Evolutionary conservation across 2,113 vertebrate species (phyloP), one percentile per base, ranked within the genome.

Genomic region (Xenopus borealis): DNA sequence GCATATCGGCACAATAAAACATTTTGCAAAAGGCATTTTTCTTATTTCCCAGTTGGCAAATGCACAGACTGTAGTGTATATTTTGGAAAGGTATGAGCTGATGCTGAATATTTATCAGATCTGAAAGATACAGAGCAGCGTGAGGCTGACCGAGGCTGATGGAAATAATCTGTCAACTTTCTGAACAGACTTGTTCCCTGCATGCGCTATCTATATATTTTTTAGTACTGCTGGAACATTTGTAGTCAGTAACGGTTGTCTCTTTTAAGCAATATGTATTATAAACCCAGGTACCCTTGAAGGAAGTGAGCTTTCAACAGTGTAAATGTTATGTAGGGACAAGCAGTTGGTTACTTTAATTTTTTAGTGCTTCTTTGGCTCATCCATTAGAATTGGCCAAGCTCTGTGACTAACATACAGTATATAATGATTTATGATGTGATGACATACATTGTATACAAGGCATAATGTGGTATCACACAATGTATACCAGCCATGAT

Each of bases 71-170:
- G 52, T 3, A 14, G n/a, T 69, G 66, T 69, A 46, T 75, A 14
- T 69, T 69, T 69, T 75, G 66, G 66, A 69, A 20, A 8, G 52
- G 30, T 19, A 23, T 46, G 61, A 75, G 73, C 73, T 62, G 58
- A 63, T 62, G 66, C 57, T 27, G 66, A 63, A 63, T 69, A 69
- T 69, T 75, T 75, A 75, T 75, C 73, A 23, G 66, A 75, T 75
- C 33, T 75, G 58, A 75, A 69, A 62, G 66, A 75, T 75, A 69
- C 53, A 62, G 58, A 68, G 50, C 65, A 68, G 73, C 46, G 11
- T 53, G 27, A n/a, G 12, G 23, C 23, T 13, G 58, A 40, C 66
- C 53, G 58, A 40, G 45, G 10, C 46, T 40, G 66, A 52, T 69
- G 73, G 66, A 75, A 75, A 69, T 62, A 75, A 47, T 62, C 64